phyloP scores from a whole-genome alignment of 2,888 invertebrate genomes.

The Deilephila elpenor region DNA sequence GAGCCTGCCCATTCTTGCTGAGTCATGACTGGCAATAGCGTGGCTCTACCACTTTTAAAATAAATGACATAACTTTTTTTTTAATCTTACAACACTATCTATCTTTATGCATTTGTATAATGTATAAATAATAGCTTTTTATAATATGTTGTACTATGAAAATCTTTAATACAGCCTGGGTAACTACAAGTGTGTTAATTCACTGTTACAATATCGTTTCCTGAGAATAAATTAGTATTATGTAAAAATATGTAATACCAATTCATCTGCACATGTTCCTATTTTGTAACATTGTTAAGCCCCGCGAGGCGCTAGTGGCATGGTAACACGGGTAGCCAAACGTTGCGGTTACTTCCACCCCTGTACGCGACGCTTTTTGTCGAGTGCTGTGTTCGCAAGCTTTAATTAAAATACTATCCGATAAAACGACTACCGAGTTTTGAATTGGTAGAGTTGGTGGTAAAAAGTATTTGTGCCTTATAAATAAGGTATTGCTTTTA shows the following conservation, averaged over 20 bases:
- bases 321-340: conserved; percentile 39
- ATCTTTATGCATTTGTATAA: background rate
- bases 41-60: too few species aligned
- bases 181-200: too few species aligned
- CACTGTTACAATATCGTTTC: too few species aligned
- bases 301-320: conserved; percentile 45
- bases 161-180: too few species aligned
- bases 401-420: conserved; percentile 52
- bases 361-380: conserved; percentile 49
- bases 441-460: too few species aligned
- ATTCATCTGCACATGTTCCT: conserved; percentile 2
- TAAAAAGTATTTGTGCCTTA: background rate
- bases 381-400: conserved; percentile 48
- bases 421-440: conserved; percentile 7
- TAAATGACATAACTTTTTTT: too few species aligned
- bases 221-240: background rate
- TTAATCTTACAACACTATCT: background rate
- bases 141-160: too few species aligned
- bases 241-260: background rate
- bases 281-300: conserved; percentile 50
- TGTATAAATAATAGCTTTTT: too few species aligned
- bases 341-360: conserved; percentile 50
- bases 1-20: too few species aligned
- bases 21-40: too few species aligned
- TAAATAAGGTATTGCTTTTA: background rate